Conservation (phyloP, 2,113 vertebrate genomes). For the Daphoenositta chrysoptera region DNA sequence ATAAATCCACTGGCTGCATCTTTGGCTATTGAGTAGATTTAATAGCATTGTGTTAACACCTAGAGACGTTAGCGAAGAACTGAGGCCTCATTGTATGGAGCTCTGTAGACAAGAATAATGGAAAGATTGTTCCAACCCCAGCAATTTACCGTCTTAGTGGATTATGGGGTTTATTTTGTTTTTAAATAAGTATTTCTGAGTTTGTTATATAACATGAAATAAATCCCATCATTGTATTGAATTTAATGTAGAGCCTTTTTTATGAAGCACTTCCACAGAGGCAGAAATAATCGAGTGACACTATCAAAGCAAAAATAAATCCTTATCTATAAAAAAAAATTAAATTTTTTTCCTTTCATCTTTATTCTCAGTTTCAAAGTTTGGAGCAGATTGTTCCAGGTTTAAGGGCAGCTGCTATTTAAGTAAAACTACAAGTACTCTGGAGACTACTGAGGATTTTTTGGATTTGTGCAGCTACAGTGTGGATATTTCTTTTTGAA, state of each 20-base stretch:
- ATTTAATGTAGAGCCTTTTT: not conserved
- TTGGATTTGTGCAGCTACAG: not conserved
- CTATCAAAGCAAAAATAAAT: not conserved
- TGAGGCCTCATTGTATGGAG: constrained; percentile 46
- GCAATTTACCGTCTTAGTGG: constrained; percentile 50
- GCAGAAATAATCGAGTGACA: not conserved
- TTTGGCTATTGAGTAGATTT: constrained; percentile 41
- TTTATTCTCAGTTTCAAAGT: not conserved
- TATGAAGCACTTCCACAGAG: not conserved
- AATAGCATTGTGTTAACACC: constrained; percentile 64
- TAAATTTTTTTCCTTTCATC: not conserved
- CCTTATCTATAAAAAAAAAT: not conserved
- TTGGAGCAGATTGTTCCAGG: not conserved
- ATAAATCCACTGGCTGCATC: constrained; percentile 49
- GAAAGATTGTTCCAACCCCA: constrained; percentile 40
- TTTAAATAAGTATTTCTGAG: constrained; percentile 26
- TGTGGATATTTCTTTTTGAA: not conserved
- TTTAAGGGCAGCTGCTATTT: not conserved
- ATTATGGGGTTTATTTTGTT: constrained; percentile 41
- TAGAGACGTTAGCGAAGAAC: constrained; percentile 36
- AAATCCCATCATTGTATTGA: constrained; percentile 7
- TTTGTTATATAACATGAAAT: constrained; percentile 9
- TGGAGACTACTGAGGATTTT: not conserved
- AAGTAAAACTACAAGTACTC: not conserved
- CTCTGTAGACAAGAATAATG: constrained; percentile 22